Conservation (phyloP, 2,888 invertebrate species). For the Lepetodrilus schrolli region DNA sequence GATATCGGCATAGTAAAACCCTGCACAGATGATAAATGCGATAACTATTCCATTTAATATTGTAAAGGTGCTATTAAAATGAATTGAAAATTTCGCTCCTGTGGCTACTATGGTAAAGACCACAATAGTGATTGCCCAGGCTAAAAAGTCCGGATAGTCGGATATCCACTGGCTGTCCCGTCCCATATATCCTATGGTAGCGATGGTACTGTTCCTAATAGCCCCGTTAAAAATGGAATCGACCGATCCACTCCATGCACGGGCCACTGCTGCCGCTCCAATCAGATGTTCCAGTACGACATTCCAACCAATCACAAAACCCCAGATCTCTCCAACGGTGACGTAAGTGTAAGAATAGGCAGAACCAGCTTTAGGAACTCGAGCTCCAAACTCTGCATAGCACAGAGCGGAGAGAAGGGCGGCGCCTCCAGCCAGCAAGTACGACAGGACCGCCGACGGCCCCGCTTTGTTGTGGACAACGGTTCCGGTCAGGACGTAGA, state of each 20-base stretch:
- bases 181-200: slow-evolving; percentile 59
- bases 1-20: slow-evolving; percentile 88
- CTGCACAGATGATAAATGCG: slow-evolving; percentile 78
- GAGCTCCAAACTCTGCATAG: slow-evolving; percentile 74
- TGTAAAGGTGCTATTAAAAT: slow-evolving; percentile 75
- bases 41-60: slow-evolving; percentile 74
- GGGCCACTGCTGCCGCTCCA: slow-evolving; percentile 78
- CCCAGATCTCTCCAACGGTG: slow-evolving; percentile 91
- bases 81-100: slow-evolving; percentile 75
- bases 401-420: slow-evolving; percentile 77
- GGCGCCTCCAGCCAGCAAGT: slow-evolving; percentile 78
- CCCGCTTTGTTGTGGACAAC: slow-evolving; percentile 77
- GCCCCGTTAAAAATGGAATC: slow-evolving; percentile 74
- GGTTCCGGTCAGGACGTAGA: slow-evolving; percentile 93
- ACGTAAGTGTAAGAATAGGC: slow-evolving; percentile 95
- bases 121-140: slow-evolving; percentile 70
- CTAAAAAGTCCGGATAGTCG: slow-evolving; percentile 76
- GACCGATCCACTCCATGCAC: slow-evolving; percentile 76
- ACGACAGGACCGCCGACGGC: slow-evolving; percentile 79
- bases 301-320: slow-evolving; percentile 92
- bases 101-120: slow-evolving; percentile 77
- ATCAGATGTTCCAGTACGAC: slow-evolving; percentile 78
- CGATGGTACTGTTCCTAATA: slow-evolving; percentile 74
- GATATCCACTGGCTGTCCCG: slow-evolving; percentile 58
- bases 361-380: slow-evolving; percentile 79